These are phyloP conservation scores for Enteromius viviparus DNA, from an alignment of 2,797 vertebrate species.

Conservation along the genomic window DNA sequence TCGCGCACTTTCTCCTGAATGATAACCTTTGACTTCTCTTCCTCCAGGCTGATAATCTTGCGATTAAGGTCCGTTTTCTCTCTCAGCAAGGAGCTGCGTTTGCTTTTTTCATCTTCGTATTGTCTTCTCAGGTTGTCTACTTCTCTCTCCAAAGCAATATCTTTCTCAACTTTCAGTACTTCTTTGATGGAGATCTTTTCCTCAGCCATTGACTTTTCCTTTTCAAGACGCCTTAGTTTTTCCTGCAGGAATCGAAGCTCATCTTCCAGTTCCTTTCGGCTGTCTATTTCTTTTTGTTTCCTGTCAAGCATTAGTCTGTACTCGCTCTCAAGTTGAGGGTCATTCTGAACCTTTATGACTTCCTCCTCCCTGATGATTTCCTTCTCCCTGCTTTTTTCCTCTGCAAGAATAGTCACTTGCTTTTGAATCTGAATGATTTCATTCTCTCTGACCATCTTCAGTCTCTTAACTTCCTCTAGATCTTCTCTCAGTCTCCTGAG, in stretches of 20 bases:
- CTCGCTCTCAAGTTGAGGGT: conserved; percentile 89
- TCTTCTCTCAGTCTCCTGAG: conserved; percentile 88
- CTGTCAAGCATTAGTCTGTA: conserved; percentile 82
- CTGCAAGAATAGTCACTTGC: conserved; percentile 82
- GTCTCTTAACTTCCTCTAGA: conserved; percentile 86
- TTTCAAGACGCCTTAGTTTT: conserved; percentile 88
- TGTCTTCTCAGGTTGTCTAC: conserved; percentile 86
- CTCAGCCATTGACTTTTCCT: conserved; percentile 90
- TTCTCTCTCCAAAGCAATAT: conserved; percentile 85
- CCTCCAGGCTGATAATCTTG: conserved; percentile 87
- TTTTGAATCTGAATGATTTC: conserved; percentile 85
- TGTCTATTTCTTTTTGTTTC: conserved; percentile 79
- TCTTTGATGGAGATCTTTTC: conserved; percentile 96
- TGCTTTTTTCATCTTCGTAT: conserved; percentile 88
- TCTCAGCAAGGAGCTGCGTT: conserved; percentile 80
- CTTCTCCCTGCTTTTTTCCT: conserved; percentile 85
- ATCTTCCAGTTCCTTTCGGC: conserved; percentile 86
- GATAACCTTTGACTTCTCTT: conserved; percentile 89
- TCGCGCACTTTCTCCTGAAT: conserved; percentile 94
- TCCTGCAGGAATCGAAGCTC: conserved; percentile 90
- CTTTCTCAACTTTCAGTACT: conserved; percentile 96
- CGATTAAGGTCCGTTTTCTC: conserved; percentile 88
- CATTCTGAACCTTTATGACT: conserved; percentile 92
- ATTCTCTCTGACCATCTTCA: conserved; percentile 84
- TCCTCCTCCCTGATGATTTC: conserved; percentile 92